These are phyloP conservation scores for Macropis europaea DNA, from an alignment of 2,888 invertebrate genomes.

Conservation along the genomic window DNA sequence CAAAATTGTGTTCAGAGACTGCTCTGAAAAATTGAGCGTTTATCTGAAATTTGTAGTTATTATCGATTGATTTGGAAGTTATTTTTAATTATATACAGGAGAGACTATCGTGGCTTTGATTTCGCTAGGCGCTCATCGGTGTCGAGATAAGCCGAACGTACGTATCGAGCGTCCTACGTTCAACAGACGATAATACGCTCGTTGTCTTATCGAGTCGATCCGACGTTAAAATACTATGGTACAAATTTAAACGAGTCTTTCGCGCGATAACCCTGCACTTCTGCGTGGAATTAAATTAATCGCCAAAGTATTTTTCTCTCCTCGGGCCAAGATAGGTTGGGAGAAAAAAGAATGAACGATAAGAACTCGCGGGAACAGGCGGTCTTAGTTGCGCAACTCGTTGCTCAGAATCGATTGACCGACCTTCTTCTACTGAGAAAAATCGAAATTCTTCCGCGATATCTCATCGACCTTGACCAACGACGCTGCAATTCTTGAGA, in stretches of 20 bases:
- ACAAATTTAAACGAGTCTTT: slow-evolving; percentile 37
- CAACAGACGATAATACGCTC: slow-evolving; percentile 2
- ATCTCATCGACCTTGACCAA: slow-evolving; percentile 32
- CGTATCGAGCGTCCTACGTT: slow-evolving; percentile 11
- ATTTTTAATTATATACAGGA: background rate
- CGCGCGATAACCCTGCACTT: slow-evolving; percentile 30
- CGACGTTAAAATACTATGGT: slow-evolving; percentile 24
- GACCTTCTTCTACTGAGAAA: slow-evolving; percentile 13
- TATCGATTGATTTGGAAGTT: too few species aligned
- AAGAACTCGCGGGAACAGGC: background rate
- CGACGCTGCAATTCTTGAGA: slow-evolving; percentile 3
- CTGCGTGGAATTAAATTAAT: slow-evolving; percentile 21
- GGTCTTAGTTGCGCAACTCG: slow-evolving; percentile 7
- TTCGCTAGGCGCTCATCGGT: slow-evolving; percentile 1
- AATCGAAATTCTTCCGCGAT: slow-evolving; percentile 38
- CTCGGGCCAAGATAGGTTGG: background rate
- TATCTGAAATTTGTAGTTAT: too few species aligned
- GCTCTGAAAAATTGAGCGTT: too few species aligned
- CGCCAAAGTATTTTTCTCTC: background rate
- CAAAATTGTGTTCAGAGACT: too few species aligned
- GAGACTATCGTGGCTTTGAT: background rate
- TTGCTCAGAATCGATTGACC: slow-evolving; percentile 29
- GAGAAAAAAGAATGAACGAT: background rate
- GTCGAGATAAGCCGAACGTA: slow-evolving; percentile 28
- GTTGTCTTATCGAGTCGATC: slow-evolving; percentile 33